phyloP scores from a whole-genome alignment of 2,888 invertebrate genomes.

The Chrysolina oricalcia region DNA sequence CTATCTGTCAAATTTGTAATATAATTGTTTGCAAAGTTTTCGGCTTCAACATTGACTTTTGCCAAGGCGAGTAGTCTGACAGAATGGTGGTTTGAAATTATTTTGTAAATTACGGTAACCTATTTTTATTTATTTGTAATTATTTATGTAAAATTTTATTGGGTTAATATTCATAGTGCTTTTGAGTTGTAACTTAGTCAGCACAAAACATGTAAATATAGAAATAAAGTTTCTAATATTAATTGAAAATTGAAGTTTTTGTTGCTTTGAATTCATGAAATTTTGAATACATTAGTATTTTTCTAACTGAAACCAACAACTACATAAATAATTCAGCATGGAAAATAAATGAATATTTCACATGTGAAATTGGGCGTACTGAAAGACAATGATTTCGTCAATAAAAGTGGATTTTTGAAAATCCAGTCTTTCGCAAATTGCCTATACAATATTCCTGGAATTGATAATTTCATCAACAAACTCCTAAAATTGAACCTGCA shows the following conservation, averaged over 20 bases:
- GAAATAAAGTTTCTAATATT: conserved; percentile 58
- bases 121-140: conserved; percentile 61
- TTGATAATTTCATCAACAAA: too few species aligned
- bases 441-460: too few species aligned
- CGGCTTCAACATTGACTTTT: conserved; percentile 18
- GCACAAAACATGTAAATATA: conserved; percentile 66
- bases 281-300: not conserved
- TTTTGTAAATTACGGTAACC: conserved; percentile 41
- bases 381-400: too few species aligned
- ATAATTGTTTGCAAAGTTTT: conserved; percentile 11
- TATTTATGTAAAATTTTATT: conserved; percentile 59
- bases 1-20: conserved; percentile 19
- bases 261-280: too few species aligned
- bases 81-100: conserved; percentile 32
- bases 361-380: too few species aligned
- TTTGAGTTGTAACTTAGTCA: conserved; percentile 64
- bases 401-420: too few species aligned
- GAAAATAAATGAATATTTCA: too few species aligned
- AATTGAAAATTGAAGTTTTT: conserved; percentile 39
- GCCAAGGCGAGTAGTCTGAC: conserved; percentile 5
- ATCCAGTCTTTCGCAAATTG: too few species aligned
- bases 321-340: too few species aligned
- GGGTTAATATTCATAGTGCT: conserved; percentile 60
- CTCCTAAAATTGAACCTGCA: too few species aligned
- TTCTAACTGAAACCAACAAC: not conserved